Evolutionary conservation across 2,888 invertebrate species (phyloP).

Genomic region (Hirtodrosophila duncani): DNA sequence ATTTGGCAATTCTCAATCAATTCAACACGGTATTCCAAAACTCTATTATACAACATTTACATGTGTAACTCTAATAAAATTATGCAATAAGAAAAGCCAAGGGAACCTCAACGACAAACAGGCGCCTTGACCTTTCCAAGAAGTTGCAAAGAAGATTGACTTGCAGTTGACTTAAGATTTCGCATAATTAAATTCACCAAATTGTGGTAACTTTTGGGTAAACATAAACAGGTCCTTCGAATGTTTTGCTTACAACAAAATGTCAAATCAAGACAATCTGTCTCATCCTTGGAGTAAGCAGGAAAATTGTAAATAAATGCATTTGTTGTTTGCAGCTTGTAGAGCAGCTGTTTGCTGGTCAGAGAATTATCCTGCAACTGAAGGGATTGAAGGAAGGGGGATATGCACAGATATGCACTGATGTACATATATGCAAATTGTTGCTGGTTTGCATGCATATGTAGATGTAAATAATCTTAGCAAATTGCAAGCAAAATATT

Average conservation of each 20-base stretch:
- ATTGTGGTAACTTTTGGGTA: slow-evolving; percentile 38
- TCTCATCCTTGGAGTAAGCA: slow-evolving; percentile 13
- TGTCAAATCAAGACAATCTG: no score
- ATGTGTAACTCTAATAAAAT: no score
- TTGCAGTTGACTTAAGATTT: slow-evolving; percentile 53
- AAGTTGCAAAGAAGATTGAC: no score
- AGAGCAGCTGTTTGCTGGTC: slow-evolving; percentile 22
- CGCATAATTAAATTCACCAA: slow-evolving; percentile 30
- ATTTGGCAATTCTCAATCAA: no score
- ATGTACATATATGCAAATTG: slow-evolving; percentile 56
- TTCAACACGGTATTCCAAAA: no score
- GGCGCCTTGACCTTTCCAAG: no score
- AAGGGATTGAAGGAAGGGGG: not conserved
- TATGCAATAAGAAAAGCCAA: no score
- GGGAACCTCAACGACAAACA: no score
- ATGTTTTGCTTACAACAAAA: slow-evolving; percentile 33
- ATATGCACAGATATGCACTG: not conserved
- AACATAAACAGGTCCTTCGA: slow-evolving; percentile 4
- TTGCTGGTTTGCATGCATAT: slow-evolving; percentile 16
- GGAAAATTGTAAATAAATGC: slow-evolving; percentile 44
- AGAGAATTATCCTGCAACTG: not conserved
- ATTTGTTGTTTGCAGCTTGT: slow-evolving; percentile 53
- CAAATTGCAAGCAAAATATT: slow-evolving; percentile 72
- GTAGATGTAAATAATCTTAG: slow-evolving; percentile 58
- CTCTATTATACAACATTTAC: no score